Evolutionary conservation across 2,888 invertebrate genomes (phyloP).

Genomic region (Timandra comae): DNA sequence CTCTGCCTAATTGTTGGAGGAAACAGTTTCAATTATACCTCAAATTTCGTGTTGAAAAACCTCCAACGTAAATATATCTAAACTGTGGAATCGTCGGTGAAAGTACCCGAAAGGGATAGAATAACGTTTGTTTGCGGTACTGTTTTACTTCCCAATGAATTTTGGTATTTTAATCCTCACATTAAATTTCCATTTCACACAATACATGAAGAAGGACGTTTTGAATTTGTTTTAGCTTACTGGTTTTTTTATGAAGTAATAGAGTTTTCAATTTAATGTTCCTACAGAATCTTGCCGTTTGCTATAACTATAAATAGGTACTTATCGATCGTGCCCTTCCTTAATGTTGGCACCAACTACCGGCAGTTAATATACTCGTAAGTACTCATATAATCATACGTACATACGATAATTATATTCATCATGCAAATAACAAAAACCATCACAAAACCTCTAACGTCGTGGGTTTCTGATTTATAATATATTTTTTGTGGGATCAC

Average conservation of each 20-base stretch:
- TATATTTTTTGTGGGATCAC: constrained; percentile 9
- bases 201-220: constrained; percentile 8
- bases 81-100: constrained; percentile 33
- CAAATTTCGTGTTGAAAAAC: constrained; percentile 34
- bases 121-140: constrained; percentile 41
- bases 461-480: neutral
- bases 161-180: constrained; percentile 48
- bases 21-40: constrained; percentile 50
- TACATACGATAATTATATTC: no score
- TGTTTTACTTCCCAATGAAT: constrained; percentile 29
- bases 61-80: constrained; percentile 24
- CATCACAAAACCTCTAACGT: no score
- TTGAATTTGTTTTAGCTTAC: constrained; percentile 34
- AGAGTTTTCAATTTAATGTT: no score
- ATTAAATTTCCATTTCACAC: constrained; percentile 33
- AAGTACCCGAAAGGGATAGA: constrained; percentile 30
- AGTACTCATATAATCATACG: no score
- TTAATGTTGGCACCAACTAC: no score
- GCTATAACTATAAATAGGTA: no score
- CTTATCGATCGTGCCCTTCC: no score
- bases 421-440: no score
- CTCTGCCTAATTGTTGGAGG: constrained; percentile 51
- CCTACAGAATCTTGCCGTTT: no score
- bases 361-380: no score
- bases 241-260: no score